These are phyloP conservation scores for Opisthocomus hoazin DNA, from an alignment of 2,113 vertebrate species.

Conservation along the genomic window DNA sequence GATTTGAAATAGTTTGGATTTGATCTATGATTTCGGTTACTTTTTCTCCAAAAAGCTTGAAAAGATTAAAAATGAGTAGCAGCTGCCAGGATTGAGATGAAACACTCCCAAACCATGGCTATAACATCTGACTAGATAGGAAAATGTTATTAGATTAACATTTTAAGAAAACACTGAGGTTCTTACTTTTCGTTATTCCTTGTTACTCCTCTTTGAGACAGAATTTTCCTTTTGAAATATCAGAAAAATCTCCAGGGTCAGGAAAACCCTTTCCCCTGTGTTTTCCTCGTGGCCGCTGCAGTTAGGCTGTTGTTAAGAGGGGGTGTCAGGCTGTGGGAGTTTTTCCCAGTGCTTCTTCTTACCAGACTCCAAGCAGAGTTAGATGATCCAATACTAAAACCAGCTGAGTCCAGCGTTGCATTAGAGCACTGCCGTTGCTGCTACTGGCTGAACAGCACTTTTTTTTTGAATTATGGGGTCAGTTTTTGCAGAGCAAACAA, in stretches of 20 bases:
- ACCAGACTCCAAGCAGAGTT: not conserved
- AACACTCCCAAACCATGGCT: not conserved
- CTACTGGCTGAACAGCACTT: not conserved
- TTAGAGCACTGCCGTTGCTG: not conserved
- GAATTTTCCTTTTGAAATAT: not conserved
- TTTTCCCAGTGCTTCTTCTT: not conserved
- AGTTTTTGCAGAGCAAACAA: not conserved
- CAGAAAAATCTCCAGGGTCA: fast-evolving
- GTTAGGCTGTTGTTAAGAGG: not conserved
- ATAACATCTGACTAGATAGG: not conserved
- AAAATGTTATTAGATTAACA: not conserved
- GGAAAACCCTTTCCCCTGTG: not conserved
- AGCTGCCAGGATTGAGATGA: not conserved
- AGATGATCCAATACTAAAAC: not conserved
- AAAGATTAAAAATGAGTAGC: not conserved
- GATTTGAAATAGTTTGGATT: not conserved
- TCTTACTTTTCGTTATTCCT: not conserved
- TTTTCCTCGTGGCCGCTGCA: fast-evolving
- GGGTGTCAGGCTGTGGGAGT: not conserved
- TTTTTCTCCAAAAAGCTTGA: not conserved
- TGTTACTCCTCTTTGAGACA: not conserved
- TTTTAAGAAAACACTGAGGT: not conserved
- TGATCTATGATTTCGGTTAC: not conserved
- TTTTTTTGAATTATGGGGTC: not conserved
- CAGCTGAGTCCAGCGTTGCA: not conserved